Evolutionary conservation across 2,888 invertebrate species (phyloP).

Genomic region (Magallana nippona): DNA sequence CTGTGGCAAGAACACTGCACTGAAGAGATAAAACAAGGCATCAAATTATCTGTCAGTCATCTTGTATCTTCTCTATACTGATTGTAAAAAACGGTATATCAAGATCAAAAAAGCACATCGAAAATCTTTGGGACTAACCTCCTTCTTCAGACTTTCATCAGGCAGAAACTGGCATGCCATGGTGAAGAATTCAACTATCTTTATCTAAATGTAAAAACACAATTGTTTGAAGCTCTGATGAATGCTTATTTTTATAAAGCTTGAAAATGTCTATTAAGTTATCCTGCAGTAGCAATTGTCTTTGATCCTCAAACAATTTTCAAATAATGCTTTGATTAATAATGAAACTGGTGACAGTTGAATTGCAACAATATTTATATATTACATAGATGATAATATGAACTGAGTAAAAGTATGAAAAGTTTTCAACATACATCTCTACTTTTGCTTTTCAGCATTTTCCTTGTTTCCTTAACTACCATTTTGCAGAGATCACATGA

Average conservation of each 20-base stretch:
- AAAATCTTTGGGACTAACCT: slow-evolving; percentile 6
- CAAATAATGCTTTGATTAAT: no score
- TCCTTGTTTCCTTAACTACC: slow-evolving; percentile 52
- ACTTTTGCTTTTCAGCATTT: slow-evolving; percentile 50
- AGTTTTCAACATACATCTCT: slow-evolving; percentile 50
- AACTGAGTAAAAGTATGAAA: no score
- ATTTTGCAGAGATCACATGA: slow-evolving; percentile 55
- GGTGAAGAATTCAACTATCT: slow-evolving; percentile 50
- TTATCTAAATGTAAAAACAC: slow-evolving; percentile 50
- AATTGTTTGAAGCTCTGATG: neutral
- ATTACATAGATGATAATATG: no score
- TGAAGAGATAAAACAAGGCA: slow-evolving; percentile 35
- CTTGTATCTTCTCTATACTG: no score
- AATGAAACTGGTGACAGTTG: no score
- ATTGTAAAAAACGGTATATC: neutral
- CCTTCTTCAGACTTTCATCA: slow-evolving; percentile 7
- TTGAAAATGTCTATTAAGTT: no score
- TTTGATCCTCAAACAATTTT: no score
- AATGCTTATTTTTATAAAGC: no score
- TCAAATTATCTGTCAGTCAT: no score
- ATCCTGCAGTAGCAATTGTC: no score
- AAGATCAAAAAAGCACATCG: neutral
- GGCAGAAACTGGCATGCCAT: slow-evolving; percentile 57
- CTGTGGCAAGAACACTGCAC: slow-evolving; percentile 50
- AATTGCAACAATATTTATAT: no score